Percentiles rank a stretch among this genome's conserved stretches.
Conservation (phyloP, 2,797 vertebrate genomes). For the Sebastes iracundus region DNA sequence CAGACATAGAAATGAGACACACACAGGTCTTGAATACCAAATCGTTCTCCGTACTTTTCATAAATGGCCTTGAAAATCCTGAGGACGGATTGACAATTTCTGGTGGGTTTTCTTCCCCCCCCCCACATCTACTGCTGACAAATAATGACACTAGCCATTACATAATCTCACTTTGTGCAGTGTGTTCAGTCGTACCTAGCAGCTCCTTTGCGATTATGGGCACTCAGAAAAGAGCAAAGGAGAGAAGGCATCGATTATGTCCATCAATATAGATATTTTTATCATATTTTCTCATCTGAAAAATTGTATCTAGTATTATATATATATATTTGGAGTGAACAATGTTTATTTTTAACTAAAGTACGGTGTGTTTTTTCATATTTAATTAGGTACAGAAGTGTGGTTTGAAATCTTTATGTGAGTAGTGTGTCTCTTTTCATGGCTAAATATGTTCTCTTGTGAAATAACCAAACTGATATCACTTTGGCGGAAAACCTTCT, state of each 20-base stretch:
- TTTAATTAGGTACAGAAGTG: neutral
- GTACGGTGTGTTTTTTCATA: neutral
- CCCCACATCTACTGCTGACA: slow-evolving; percentile 14
- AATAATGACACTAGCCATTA: slow-evolving; percentile 42
- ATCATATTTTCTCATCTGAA: neutral
- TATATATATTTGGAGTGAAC: neutral
- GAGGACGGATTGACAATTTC: slow-evolving; percentile 38
- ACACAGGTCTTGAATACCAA: slow-evolving; percentile 32
- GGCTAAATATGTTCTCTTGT: neutral
- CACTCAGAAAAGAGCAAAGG: slow-evolving; percentile 12
- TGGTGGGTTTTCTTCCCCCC: neutral
- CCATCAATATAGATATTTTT: neutral
- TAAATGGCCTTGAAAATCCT: slow-evolving; percentile 32
- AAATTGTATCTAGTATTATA: neutral
- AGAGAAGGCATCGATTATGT: slow-evolving; percentile 2
- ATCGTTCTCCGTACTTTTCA: slow-evolving; percentile 20
- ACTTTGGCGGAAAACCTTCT: neutral
- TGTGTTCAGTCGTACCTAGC: neutral
- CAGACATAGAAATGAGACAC: slow-evolving; percentile 18
- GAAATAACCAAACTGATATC: neutral
- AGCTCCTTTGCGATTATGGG: slow-evolving; percentile 6
- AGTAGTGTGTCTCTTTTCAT: neutral
- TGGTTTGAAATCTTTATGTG: neutral
- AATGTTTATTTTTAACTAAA: neutral
- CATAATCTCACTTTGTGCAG: slow-evolving; percentile 26